Percentiles rank a stretch among this genome's conserved stretches.
phyloP scores from a whole-genome alignment of 2,113 vertebrate species.

The Austrofundulus limnaeus region DNA sequence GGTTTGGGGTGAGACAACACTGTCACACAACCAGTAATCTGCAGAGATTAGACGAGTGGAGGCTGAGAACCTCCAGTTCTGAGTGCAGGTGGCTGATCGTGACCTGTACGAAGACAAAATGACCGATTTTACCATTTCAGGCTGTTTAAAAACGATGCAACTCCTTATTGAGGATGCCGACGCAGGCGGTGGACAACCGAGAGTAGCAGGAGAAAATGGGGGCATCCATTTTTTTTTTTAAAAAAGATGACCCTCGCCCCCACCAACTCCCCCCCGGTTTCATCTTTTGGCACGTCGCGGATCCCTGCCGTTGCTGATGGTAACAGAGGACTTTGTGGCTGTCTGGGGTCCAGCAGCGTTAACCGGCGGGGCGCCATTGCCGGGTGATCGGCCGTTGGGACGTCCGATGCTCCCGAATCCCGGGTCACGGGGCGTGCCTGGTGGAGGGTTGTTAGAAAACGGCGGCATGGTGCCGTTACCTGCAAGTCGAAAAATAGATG shows the following conservation, averaged over 20 bases:
- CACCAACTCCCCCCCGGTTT: constrained; percentile 27
- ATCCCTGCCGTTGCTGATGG: constrained; percentile 94
- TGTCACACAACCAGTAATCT: constrained; percentile 47
- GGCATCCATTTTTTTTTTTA: constrained; percentile 5
- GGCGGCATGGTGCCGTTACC: constrained; percentile 86
- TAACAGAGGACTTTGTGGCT: constrained; percentile 78
- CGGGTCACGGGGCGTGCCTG: constrained; percentile 72
- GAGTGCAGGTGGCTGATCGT: constrained; percentile 31
- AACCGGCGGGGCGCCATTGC: constrained; percentile 73
- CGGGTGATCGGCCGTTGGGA: constrained; percentile 84
- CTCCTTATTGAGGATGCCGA: constrained; percentile 12
- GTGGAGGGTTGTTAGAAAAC: constrained; percentile 77
- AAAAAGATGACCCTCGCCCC: neutral
- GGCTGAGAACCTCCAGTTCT: constrained; percentile 6
- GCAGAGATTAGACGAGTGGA: constrained; percentile 19
- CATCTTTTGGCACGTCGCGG: constrained; percentile 90
- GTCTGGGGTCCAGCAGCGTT: constrained; percentile 63
- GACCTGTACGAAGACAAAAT: constrained; percentile 20
- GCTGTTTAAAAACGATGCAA: constrained; percentile 35
- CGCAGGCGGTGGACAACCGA: constrained; percentile 4
- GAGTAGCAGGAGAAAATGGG: neutral
- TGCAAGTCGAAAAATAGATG: constrained; percentile 44
- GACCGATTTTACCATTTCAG: constrained; percentile 16
- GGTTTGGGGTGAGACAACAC: constrained; percentile 40
- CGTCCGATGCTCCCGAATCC: constrained; percentile 81